phyloP scores from a whole-genome alignment of 30 jellyfish, hydroid and myxozoan species.

The Mastigias papua region DNA sequence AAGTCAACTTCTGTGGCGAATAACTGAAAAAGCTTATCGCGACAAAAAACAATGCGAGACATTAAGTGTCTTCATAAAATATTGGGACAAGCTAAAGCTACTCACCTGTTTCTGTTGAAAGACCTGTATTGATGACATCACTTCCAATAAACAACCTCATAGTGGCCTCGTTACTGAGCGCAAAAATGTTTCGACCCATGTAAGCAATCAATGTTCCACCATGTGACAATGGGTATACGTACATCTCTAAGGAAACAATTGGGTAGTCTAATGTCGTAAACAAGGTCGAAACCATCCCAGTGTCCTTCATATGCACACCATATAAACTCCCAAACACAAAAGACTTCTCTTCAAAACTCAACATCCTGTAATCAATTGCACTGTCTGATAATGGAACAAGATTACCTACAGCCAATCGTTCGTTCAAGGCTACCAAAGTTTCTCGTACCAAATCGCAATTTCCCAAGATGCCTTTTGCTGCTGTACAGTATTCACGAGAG shows the following conservation, averaged over 20 bases:
- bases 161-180: constrained; percentile 43
- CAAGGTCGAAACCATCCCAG: constrained; percentile 40
- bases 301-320: constrained; percentile 46
- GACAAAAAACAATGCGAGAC: too few relatives aligned
- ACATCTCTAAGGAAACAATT: constrained; percentile 34
- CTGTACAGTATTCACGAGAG: constrained; percentile 14
- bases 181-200: constrained; percentile 30
- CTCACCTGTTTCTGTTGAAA: constrained; percentile 59
- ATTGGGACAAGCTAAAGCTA: not conserved
- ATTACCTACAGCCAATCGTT: not conserved
- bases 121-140: constrained; percentile 42
- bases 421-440: not conserved
- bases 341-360: not conserved
- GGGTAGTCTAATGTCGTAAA: constrained; percentile 15
- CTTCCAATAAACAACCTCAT: constrained; percentile 52
- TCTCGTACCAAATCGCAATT: constrained; percentile 51
- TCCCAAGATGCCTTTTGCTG: constrained; percentile 51
- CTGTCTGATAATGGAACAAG: constrained; percentile 28
- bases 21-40: too few relatives aligned
- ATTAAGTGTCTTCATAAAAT: too few relatives aligned
- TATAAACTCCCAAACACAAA: constrained; percentile 31
- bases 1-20: too few relatives aligned
- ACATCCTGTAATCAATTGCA: constrained; percentile 6
- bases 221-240: constrained; percentile 24
- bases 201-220: constrained; percentile 68